Base-by-base conservation (phyloP, 2,797 vertebrate species). In the Aulostomus chinensis region DNA sequence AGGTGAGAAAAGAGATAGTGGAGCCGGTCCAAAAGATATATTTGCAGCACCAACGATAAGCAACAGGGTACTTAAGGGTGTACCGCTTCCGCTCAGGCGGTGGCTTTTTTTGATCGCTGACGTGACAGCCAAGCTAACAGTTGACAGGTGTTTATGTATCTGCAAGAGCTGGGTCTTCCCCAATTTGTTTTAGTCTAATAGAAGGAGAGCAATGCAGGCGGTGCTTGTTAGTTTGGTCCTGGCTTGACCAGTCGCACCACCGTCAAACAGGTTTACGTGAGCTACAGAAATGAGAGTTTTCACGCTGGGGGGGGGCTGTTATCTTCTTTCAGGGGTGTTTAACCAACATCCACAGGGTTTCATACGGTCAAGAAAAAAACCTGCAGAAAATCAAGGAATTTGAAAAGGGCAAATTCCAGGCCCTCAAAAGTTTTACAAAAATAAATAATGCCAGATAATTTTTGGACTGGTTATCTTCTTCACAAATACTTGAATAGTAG, bases 1-100 rank as follows among this genome's bases (percentile, higher is more conserved):
- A 98, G 94, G 96, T 97, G 81, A 90, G 78, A 0, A 17, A 30
- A 1, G 1, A 16, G 2, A 7, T 14, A 51, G 7, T 17, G 3
- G 2, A 46, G 5, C 29, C 30, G 17, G 20, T 37, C 1, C 15
- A 1, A 4, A n/a, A 24, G 5, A 17, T 21, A 10, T 0, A 36
- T 32, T 4, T 4, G 49, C 35, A 11, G 15, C 34, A 25, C 21
- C 35, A 13, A 20, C 34, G 18, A 17, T 5, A 17, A 73, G 64
- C 54, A 71, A 56, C 69, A 57, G 47, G 50, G 37, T 56, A 58
- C 47, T 46, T 49, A 21, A 20, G 64, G 61, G 56, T 69, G 71
- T 55, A 52, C 15, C 47, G 62, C 78, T 89, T 88, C 86, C 87
- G 84, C 71, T 82, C 75, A 48, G 35, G 46, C 59, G 9, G 14